Percentiles rank a stretch among this genome's conserved stretches.
phyloP scores from a whole-genome alignment of 1,140 invertebrate genomes.

The Bombus polaris region DNA sequence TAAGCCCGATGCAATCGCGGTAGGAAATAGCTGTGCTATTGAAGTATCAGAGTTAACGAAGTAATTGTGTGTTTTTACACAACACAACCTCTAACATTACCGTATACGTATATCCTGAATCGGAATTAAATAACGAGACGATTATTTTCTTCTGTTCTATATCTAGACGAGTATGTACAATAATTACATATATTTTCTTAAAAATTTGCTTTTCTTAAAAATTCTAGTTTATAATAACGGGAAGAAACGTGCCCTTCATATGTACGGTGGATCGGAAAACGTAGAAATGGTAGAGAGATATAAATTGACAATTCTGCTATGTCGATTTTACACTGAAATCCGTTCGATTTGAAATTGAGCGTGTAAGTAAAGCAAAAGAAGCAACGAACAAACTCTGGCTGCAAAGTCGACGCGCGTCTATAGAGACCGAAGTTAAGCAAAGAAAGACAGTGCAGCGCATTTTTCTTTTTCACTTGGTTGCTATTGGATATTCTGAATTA shows the following conservation, averaged over 20 bases:
- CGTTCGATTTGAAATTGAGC: conserved; percentile 74
- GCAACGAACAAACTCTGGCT: conserved; percentile 64
- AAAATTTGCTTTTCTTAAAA: too few species aligned
- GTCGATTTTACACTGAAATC: conserved; percentile 64
- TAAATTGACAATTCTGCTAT: conserved; percentile 36
- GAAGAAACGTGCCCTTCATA: too few species aligned
- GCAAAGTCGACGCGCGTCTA: conserved; percentile 61
- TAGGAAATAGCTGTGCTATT: conserved; percentile 34
- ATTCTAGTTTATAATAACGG: too few species aligned
- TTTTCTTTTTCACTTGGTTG: conserved; percentile 17
- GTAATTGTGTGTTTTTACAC: conserved; percentile 42
- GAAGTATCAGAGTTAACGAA: conserved; percentile 44
- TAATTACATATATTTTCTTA: too few species aligned
- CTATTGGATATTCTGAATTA: conserved; percentile 59
- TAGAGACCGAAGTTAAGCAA: conserved; percentile 51
- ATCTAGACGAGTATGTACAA: neutral
- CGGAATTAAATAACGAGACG: conserved; percentile 21
- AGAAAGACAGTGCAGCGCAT: conserved; percentile 16
- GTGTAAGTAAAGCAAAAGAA: conserved; percentile 71
- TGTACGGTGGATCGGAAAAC: too few species aligned
- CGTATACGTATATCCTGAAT: neutral
- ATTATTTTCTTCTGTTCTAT: neutral
- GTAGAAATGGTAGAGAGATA: neutral
- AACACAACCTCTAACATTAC: neutral
- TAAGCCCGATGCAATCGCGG: conserved; percentile 52